Base-by-base conservation (phyloP, 2,888 invertebrate species). In the Poecilus cupreus region DNA sequence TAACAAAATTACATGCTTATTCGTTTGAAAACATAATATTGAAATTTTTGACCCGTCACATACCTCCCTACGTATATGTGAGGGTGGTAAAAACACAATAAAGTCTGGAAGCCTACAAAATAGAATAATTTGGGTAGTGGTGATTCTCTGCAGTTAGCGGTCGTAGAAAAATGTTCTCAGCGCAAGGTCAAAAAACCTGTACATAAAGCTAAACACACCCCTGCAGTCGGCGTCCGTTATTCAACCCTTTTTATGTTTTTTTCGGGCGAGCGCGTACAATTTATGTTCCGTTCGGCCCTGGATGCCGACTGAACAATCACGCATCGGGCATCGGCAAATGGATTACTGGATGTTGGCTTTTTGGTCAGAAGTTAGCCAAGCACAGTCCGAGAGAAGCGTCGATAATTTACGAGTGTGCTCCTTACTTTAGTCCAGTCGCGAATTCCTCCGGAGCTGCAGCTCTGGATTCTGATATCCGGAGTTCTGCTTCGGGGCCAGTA, bases 271-370 rank as follows among this genome's bases (percentile, higher is more conserved):
- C 32, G 22, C 46, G 32, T 16, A 57, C 82, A 83, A 85, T 85
- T 85, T 83, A 82, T 83, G 81, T 81, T 81, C 81, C 80, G 83
- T 82, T 82, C 83, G 84, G 82, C 83, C 83, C 83, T 83, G 83
- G 82, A 84, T 46, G 43, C 83, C 82, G 83, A 82, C 83, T 46
- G 43, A 82, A 83, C 82, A 83, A 83, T 84, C 84, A 84, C 82
- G 83, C 83, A 82, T 82, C 82, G 83, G 83, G 83, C 83, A 82
- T 82, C 82, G 83, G 84, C 84, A 85, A 85, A 84, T 84, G 83
- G 85, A 85, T 85, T 85, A 85, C 84, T 83, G 84, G 85, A 83
- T 85, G 84, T 84, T 85, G 85, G 84, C 84, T 84, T 84, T 83
- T 83, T 84, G 82, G 83, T 49, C 82, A 80, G 57, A 57, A 76